A percentile compares a stretch with the other conserved stretches of the same genome.
These are phyloP conservation scores for Trididemnum miniatum DNA, from an alignment of 23 tunicate genomes.

Conservation along the genomic window DNA sequence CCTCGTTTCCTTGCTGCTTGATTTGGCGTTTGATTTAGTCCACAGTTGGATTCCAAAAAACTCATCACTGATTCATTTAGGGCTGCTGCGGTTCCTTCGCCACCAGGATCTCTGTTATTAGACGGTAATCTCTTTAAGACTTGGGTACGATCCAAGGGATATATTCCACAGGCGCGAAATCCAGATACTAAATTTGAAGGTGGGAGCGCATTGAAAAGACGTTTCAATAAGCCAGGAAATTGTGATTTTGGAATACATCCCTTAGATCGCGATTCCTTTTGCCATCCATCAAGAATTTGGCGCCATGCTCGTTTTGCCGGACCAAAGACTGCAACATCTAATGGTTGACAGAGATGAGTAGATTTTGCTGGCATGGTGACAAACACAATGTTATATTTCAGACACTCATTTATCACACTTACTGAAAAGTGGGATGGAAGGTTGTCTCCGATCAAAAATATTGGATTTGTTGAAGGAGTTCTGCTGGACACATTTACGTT, in stretches of 20 bases:
- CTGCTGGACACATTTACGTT: not conserved
- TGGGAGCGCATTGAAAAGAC: not conserved
- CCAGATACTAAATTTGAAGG: not conserved
- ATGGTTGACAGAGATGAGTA: slow-evolving; percentile 31
- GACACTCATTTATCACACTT: slow-evolving; percentile 7
- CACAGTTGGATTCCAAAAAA: slow-evolving; percentile 12
- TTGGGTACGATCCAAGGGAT: slow-evolving; percentile 26
- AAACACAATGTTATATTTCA: slow-evolving; percentile 16
- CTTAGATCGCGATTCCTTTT: not conserved
- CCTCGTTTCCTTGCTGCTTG: not conserved
- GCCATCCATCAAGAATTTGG: slow-evolving; percentile 21
- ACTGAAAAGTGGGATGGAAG: slow-evolving; percentile 31
- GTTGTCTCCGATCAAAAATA: slow-evolving; percentile 21
- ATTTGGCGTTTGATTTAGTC: not conserved
- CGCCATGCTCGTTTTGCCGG: slow-evolving; percentile 20
- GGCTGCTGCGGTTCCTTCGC: slow-evolving; percentile 1
- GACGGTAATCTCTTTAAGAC: slow-evolving; percentile 27
- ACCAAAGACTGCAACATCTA: slow-evolving; percentile 35
- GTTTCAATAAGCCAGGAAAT: slow-evolving; percentile 18
- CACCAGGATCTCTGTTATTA: not conserved
- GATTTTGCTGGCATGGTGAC: slow-evolving; percentile 26
- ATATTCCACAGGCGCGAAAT: slow-evolving; percentile 27
- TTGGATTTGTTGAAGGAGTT: not conserved
- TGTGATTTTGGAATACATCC: slow-evolving; percentile 9
- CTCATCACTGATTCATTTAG: not conserved